Percentiles rank a stretch among this genome's conserved stretches.
These are phyloP conservation scores for Umimayanthus kanabou DNA, from an alignment of 92 coral and sea anemone genomes.

Conservation along the genomic window DNA sequence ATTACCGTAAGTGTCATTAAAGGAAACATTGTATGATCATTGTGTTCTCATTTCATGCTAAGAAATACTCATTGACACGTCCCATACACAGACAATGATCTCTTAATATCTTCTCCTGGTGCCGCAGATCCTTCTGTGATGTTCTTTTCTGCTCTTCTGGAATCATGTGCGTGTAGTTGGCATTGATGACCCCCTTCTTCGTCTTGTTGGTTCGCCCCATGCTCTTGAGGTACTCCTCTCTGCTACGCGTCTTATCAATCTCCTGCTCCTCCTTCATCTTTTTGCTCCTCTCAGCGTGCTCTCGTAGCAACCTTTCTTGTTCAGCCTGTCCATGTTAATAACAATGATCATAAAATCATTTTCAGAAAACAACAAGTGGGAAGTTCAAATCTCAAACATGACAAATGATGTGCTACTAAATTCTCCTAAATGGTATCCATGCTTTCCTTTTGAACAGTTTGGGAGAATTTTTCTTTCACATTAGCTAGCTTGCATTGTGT, in stretches of 20 bases:
- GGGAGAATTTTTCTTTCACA: too few relatives aligned
- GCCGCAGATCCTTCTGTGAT: constrained; percentile 85
- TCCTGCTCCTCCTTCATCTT: constrained; percentile 67
- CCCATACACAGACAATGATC: constrained; percentile 93
- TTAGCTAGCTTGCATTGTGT: too few relatives aligned
- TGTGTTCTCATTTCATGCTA: constrained; percentile 54
- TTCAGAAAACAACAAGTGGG: too few relatives aligned
- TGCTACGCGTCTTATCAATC: constrained; percentile 54
- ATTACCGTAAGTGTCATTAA: neutral
- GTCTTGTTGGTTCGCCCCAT: constrained; percentile 87
- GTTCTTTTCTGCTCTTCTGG: constrained; percentile 75
- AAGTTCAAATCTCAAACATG: too few relatives aligned
- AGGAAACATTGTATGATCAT: neutral
- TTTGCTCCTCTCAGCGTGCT: constrained; percentile 49
- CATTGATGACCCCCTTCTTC: constrained; percentile 65
- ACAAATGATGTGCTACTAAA: too few relatives aligned
- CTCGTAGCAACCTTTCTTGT: constrained; percentile 60
- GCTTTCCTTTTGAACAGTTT: too few relatives aligned
- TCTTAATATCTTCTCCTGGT: constrained; percentile 84
- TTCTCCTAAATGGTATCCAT: too few relatives aligned
- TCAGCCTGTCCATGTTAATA: constrained; percentile 37
- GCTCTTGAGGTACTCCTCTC: constrained; percentile 75
- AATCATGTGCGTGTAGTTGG: constrained; percentile 87
- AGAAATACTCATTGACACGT: constrained; percentile 79
- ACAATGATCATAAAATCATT: neutral